A percentile compares a stretch with the other conserved stretches of the same genome.
Conservation (phyloP, 2,888 invertebrate genomes). For the Amiota minor region DNA sequence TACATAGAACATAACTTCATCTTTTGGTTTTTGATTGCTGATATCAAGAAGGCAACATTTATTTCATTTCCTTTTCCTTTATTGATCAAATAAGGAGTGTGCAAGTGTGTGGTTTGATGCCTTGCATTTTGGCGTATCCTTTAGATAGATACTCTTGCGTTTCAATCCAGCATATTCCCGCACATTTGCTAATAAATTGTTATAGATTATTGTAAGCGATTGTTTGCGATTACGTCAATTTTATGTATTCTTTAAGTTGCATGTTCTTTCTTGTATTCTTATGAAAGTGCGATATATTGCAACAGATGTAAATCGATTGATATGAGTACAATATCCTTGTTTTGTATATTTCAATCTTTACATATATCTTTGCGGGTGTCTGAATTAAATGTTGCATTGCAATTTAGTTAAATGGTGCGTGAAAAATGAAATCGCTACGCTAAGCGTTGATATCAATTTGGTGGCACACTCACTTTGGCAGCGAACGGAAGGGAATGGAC, state of each 20-base stretch:
- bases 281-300: constrained; percentile 39
- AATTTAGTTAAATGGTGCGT: constrained; percentile 50
- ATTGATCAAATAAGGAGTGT: neutral
- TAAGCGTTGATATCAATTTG: neutral
- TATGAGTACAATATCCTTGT: constrained; percentile 5
- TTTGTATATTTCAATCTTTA: too few species aligned
- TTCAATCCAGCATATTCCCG: neutral
- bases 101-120: neutral
- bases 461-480: too few species aligned
- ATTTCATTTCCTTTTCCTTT: neutral
- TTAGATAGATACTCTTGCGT: too few species aligned
- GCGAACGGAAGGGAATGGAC: too few species aligned
- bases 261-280: constrained; percentile 22
- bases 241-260: neutral
- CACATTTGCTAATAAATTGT: constrained; percentile 54
- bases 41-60: constrained; percentile 1
- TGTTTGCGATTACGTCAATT: constrained; percentile 32
- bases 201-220: constrained; percentile 58
- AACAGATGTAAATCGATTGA: constrained; percentile 63
- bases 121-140: neutral
- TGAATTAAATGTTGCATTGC: constrained; percentile 19
- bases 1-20: neutral
- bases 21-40: constrained; percentile 52
- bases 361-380: too few species aligned
- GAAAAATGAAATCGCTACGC: constrained; percentile 8